Percentiles rank a stretch among this genome's conserved stretches.
These are phyloP conservation scores for Aix galericulata DNA, from an alignment of 2,113 vertebrate genomes.

Conservation along the genomic window DNA sequence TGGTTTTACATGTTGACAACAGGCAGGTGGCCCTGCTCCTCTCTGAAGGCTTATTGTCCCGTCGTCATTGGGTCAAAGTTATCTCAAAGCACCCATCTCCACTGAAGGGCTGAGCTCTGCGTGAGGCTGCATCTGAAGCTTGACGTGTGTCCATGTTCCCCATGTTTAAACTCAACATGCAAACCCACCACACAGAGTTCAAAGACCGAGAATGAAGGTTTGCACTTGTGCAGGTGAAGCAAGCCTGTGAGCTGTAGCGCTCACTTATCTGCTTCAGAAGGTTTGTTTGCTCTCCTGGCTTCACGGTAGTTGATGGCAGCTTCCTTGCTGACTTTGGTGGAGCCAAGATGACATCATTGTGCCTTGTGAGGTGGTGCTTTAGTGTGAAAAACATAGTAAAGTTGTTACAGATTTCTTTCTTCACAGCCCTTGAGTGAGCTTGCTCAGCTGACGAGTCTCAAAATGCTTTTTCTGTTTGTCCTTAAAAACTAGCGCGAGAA, in stretches of 20 bases:
- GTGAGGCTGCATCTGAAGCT: neutral
- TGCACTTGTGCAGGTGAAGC: neutral
- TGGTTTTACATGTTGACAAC: neutral
- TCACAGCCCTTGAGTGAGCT: neutral
- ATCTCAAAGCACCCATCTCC: neutral
- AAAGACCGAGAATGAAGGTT: neutral
- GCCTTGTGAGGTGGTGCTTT: slow-evolving; percentile 17
- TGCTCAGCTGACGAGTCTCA: neutral
- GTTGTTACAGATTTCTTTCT: slow-evolving; percentile 22
- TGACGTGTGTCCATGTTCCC: neutral
- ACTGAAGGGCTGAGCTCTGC: neutral
- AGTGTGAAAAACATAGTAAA: slow-evolving; percentile 36
- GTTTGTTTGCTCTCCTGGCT: neutral
- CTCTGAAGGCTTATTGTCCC: neutral
- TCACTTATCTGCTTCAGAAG: neutral
- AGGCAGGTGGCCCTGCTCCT: neutral
- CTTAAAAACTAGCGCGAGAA: neutral
- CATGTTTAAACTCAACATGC: neutral
- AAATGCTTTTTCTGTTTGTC: slow-evolving; percentile 27
- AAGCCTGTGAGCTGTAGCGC: neutral
- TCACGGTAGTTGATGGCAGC: neutral
- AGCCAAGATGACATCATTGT: slow-evolving; percentile 44
- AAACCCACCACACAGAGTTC: neutral
- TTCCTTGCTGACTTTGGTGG: neutral
- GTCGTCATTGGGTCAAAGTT: neutral